Evolutionary conservation across 2,888 invertebrate genomes (phyloP), one percentile per base, ranked within the genome.

Genomic region (Oligia latruncula): DNA sequence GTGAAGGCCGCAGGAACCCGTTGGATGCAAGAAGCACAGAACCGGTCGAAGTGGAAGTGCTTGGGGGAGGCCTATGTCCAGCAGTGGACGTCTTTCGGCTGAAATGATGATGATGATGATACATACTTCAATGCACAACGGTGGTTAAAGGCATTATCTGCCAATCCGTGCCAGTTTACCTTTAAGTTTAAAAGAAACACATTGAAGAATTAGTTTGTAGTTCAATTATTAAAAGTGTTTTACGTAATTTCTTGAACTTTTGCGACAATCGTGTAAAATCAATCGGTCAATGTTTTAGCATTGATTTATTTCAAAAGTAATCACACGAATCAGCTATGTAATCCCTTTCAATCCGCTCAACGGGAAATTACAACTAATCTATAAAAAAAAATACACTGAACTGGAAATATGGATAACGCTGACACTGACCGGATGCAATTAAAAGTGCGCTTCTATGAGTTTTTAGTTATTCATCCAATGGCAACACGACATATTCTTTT

Each of bases 351-450:
- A 49, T 43, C 4, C 17, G 15, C 46, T 81, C 49, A 58, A 58
- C 68, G 11, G 43, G 5, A 70, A 81, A 58, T 49, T 80, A 52
- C 4, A 11, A 68, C 29, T 65, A 64, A 81, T 81, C 29, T 65
- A 58, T 40, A 74, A 80, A 78, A 68, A 29, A 20, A 79, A 66
- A 79, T 40, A 60, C 49, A 35, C 49, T 60, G 20, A 35, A 68
- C 52, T 62, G 35, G 23, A 81, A 64, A 55, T 72, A 29, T 13
- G 13, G 49, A 23, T n/a, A 71, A 62, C 60, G 49, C 52, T 49
- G 73, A n/a, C 74, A 43, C 49, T 55, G n/a, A 55, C 20, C 17
- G 60, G 23, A 35, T 60, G 1, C 15, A 52, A 58, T 81, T 43
- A 70, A 70, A 70, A 17, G 17, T 64, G 6, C 23, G 73, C 40